Conservation (phyloP, 2,797 vertebrate genomes). For the Scolopax rusticola region DNA sequence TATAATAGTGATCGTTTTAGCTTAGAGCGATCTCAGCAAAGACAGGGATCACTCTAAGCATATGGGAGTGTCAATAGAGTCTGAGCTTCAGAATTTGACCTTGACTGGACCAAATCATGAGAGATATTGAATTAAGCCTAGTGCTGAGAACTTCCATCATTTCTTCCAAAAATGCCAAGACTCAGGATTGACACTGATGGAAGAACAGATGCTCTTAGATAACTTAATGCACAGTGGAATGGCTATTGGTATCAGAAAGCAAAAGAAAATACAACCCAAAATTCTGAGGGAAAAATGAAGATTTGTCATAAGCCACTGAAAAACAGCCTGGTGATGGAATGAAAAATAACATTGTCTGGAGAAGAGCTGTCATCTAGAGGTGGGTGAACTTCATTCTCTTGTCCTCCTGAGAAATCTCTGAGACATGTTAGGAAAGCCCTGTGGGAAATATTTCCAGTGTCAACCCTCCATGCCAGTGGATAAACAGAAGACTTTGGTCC, state of each 20-base stretch:
- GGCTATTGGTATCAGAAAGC: neutral
- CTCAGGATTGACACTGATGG: neutral
- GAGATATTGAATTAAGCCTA: neutral
- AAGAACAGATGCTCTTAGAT: neutral
- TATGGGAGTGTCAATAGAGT: accelerated
- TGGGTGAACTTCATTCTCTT: neutral
- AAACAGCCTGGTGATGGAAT: neutral
- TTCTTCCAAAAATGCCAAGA: neutral
- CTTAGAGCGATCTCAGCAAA: neutral
- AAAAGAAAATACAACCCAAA: neutral
- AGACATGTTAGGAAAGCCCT: neutral
- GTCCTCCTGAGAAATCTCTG: neutral
- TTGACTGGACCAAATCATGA: neutral
- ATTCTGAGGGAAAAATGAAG: neutral
- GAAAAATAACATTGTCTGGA: neutral
- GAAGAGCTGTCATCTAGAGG: neutral
- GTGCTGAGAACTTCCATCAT: neutral
- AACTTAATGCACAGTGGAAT: neutral
- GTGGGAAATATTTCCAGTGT: neutral
- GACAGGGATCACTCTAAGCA: neutral
- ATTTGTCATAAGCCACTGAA: neutral
- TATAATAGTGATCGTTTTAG: neutral
- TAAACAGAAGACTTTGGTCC: neutral
- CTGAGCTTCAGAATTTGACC: neutral
- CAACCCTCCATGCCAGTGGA: neutral